Evolutionary conservation across 2,888 invertebrate species (phyloP).

Genomic region (Trimorus sp.): DNA sequence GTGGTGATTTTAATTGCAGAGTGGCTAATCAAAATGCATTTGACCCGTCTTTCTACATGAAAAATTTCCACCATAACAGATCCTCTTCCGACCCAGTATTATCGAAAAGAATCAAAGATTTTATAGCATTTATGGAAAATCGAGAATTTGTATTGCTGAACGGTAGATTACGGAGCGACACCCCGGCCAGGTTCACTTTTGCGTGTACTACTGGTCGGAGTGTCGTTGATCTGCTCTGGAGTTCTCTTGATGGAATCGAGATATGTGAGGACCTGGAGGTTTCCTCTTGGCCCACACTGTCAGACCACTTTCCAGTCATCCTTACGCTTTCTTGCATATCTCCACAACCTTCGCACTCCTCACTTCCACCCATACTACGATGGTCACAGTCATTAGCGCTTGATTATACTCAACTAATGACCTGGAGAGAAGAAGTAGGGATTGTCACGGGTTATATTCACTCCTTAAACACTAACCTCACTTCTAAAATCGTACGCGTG

Average conservation of each 20-base stretch:
- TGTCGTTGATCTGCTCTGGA: background rate
- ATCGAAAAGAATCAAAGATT: background rate
- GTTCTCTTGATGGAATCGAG: background rate
- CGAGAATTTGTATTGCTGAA: constrained; percentile 2
- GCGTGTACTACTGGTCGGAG: background rate
- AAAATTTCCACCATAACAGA: background rate
- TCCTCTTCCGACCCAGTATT: background rate
- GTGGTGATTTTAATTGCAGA: background rate
- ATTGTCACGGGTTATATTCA: background rate
- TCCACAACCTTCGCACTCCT: background rate
- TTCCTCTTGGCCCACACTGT: background rate
- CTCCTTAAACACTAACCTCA: background rate
- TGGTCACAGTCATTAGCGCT: background rate
- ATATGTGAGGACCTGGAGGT: background rate
- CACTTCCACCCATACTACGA: background rate
- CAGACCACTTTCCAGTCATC: background rate
- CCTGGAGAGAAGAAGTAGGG: background rate
- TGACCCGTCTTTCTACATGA: background rate
- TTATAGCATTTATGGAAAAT: background rate
- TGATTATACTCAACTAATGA: background rate
- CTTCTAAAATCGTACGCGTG: background rate
- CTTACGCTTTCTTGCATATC: background rate
- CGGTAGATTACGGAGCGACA: background rate
- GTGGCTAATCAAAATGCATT: background rate
- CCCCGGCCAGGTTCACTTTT: background rate